A percentile compares a stretch with the other conserved stretches of the same genome.
Evolutionary conservation across 2,888 invertebrate species (phyloP).

Genomic region (Hypercompe scribonia): DNA sequence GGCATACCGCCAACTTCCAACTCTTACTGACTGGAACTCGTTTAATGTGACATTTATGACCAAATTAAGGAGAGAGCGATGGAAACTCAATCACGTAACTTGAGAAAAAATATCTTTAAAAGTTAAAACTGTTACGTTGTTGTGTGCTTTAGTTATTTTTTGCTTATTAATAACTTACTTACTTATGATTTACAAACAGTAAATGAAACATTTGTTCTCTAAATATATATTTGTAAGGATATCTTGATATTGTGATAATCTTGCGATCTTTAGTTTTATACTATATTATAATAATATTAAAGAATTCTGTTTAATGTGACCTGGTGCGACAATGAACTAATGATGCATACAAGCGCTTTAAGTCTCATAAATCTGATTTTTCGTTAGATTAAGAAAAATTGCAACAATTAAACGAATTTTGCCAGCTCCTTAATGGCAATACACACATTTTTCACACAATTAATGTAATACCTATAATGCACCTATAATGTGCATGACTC

Average conservation of each 20-base stretch:
- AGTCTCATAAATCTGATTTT: background rate
- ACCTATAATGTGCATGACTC: too few relatives aligned
- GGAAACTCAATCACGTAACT: background rate
- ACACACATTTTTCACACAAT: too few relatives aligned
- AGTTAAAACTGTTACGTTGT: background rate
- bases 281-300: too few relatives aligned
- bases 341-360: background rate
- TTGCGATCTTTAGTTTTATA: too few relatives aligned
- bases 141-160: background rate
- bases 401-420: too few relatives aligned
- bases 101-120: background rate
- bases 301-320: too few relatives aligned
- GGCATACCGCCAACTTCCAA: background rate
- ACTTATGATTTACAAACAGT: too few relatives aligned
- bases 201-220: too few relatives aligned
- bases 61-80: background rate
- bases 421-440: background rate
- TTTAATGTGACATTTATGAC: background rate
- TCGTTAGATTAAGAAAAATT: too few relatives aligned
- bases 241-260: too few relatives aligned
- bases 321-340: background rate
- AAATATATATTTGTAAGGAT: background rate
- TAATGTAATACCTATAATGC: too few relatives aligned
- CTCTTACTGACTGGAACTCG: background rate
- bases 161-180: background rate